phyloP scores from a whole-genome alignment of 2,888 invertebrate genomes.

The Tubulanus polymorphus region DNA sequence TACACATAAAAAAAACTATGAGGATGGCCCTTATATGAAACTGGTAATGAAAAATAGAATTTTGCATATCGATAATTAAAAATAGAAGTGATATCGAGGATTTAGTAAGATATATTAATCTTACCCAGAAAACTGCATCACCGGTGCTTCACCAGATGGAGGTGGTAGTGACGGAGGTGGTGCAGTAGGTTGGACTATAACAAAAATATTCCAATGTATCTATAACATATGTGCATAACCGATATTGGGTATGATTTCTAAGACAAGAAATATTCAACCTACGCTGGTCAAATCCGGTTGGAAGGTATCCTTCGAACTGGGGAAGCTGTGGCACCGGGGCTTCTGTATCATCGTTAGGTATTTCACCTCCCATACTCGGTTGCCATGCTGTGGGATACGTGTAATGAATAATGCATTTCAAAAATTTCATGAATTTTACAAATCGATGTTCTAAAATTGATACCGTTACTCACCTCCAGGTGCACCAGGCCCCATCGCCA shows the following conservation, averaged over 20 bases:
- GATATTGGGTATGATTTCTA: not conserved
- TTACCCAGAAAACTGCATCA: conserved; percentile 24
- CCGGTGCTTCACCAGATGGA: conserved; percentile 24
- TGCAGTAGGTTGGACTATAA: conserved; percentile 23
- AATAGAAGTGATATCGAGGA: too few species aligned
- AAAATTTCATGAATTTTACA: too few species aligned
- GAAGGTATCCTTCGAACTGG: conserved; percentile 18
- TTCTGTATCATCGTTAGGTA: too few species aligned
- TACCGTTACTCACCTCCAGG: too few species aligned
- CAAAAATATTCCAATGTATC: not conserved
- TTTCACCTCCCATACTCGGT: too few species aligned
- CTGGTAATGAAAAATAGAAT: conserved; percentile 1
- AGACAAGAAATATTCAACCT: conserved; percentile 4
- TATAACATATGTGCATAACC: not conserved
- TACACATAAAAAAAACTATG: conserved; percentile 3
- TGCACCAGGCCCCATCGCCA: too few species aligned
- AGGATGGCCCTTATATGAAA: not conserved
- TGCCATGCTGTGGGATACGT: too few species aligned
- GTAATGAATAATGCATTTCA: too few species aligned
- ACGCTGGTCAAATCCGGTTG: conserved; percentile 21
- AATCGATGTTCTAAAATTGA: too few species aligned
- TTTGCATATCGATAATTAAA: not conserved
- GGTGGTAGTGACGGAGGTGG: conserved; percentile 26
- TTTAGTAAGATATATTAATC: too few species aligned
- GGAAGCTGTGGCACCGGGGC: conserved; percentile 21